These are phyloP conservation scores for Apodemus sylvaticus DNA, from an alignment of 2,113 vertebrate species.

Conservation along the genomic window DNA sequence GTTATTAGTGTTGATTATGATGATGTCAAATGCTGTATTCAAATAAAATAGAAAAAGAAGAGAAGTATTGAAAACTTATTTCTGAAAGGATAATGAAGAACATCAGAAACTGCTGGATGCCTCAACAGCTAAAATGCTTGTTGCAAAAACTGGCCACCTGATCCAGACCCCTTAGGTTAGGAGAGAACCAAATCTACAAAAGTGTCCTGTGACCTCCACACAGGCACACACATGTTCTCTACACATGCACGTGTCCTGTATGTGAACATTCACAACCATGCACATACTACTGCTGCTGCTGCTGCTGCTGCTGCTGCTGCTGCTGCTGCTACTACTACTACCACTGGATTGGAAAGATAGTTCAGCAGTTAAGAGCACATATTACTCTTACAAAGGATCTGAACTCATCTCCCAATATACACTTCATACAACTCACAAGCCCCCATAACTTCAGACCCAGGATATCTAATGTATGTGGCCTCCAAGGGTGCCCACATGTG, in stretches of 20 bases:
- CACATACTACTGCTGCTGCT: too few relatives aligned
- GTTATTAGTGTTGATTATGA: not conserved
- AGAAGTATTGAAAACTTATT: not conserved
- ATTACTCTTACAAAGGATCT: not conserved
- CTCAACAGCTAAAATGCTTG: not conserved
- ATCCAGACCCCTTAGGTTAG: not conserved
- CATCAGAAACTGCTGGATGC: not conserved
- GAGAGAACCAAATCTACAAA: not conserved
- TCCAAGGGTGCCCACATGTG: not conserved
- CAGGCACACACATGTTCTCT: not conserved
- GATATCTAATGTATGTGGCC: not conserved
- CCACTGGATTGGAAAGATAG: not conserved
- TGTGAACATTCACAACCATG: not conserved
- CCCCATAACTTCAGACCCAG: not conserved
- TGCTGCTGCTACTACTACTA: too few relatives aligned
- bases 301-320: too few relatives aligned
- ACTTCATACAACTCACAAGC: not conserved
- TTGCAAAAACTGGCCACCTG: not conserved
- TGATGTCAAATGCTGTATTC: not conserved
- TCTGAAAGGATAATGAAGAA: not conserved
- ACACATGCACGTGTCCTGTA: not conserved
- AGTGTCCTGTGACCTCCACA: not conserved
- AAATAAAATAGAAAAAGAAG: not conserved
- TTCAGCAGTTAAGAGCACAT: not conserved
- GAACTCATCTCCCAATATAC: not conserved